Conservation (phyloP, 2,888 invertebrate species). For the Sarcophaga rosellei region DNA sequence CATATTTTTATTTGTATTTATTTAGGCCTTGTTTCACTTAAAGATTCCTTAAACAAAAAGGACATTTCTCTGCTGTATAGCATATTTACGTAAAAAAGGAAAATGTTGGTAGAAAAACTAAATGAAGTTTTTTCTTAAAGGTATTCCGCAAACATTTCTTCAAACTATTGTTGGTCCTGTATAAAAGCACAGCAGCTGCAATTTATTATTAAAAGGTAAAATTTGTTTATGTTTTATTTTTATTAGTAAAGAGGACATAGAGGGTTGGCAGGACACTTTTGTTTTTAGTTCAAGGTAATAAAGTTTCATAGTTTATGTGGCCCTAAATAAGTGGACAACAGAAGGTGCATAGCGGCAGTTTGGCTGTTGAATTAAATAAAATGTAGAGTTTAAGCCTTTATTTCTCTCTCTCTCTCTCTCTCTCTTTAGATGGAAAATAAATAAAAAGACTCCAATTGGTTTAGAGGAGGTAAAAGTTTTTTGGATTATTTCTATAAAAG, state of each 20-base stretch:
- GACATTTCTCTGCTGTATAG: conserved; percentile 18
- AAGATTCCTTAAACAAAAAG: not conserved
- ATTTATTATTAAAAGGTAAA: conserved; percentile 72
- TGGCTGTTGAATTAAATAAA: not conserved
- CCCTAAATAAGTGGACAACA: conserved; percentile 61
- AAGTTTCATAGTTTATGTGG: conserved; percentile 61
- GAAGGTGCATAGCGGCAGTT: conserved; percentile 30
- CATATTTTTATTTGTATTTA: conserved; percentile 80
- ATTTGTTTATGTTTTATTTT: conserved; percentile 66
- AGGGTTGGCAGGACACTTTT: not conserved
- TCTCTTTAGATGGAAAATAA: no score
- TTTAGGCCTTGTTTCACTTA: conserved; percentile 73
- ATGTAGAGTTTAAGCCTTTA: not conserved
- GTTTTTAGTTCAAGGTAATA: not conserved
- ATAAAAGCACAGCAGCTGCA: conserved; percentile 75
- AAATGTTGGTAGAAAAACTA: conserved; percentile 42
- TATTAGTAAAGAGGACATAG: conserved; percentile 16
- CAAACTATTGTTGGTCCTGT: not conserved
- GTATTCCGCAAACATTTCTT: conserved; percentile 6
- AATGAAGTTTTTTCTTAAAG: conserved; percentile 45
- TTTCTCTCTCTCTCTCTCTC: not conserved
- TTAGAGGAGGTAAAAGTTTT: no score
- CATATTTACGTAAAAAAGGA: conserved; percentile 33
- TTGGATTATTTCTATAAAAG: no score
- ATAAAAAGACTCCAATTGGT: no score